These are phyloP conservation scores for Argentina silus DNA, from an alignment of 2,797 vertebrate genomes.

Conservation along the genomic window DNA sequence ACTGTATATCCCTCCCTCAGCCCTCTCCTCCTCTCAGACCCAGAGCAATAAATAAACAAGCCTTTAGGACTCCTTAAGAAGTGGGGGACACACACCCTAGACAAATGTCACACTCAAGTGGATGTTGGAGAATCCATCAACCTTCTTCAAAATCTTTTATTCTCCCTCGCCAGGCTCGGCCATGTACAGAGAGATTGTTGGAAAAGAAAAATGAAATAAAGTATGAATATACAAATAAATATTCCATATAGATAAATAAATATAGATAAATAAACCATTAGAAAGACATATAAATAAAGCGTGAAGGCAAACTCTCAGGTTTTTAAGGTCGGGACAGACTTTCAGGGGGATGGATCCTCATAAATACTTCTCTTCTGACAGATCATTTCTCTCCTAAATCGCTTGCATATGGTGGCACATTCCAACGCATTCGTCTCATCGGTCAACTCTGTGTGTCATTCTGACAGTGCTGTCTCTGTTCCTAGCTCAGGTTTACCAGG, in stretches of 20 bases:
- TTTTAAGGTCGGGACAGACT: slow-evolving; percentile 62
- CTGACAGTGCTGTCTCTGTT: slow-evolving; percentile 40
- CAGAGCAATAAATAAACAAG: slow-evolving; percentile 58
- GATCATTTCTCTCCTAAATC: slow-evolving; percentile 61
- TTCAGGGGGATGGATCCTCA: slow-evolving; percentile 35
- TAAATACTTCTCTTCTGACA: slow-evolving; percentile 58
- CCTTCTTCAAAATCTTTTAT: slow-evolving; percentile 31
- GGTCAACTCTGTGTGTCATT: slow-evolving; percentile 57
- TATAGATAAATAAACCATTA: slow-evolving; percentile 64
- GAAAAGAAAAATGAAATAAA: slow-evolving; percentile 34
- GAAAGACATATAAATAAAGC: slow-evolving; percentile 59
- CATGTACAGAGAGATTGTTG: slow-evolving; percentile 38
- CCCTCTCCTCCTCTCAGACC: slow-evolving; percentile 56
- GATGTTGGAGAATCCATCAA: slow-evolving; percentile 51
- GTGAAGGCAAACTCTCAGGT: slow-evolving; percentile 35
- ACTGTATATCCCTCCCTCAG: slow-evolving; percentile 26
- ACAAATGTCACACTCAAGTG: slow-evolving; percentile 70
- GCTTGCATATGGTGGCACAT: slow-evolving; percentile 63
- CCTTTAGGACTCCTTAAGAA: slow-evolving; percentile 60
- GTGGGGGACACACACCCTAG: slow-evolving; percentile 56
- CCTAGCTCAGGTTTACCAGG: slow-evolving; percentile 42
- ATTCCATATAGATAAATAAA: slow-evolving; percentile 60
- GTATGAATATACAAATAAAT: slow-evolving; percentile 50
- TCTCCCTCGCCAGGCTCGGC: slow-evolving; percentile 47
- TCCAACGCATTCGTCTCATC: slow-evolving; percentile 56